These are phyloP conservation scores for Esox niger DNA, from an alignment of 2,113 vertebrate species.

Conservation along the genomic window DNA sequence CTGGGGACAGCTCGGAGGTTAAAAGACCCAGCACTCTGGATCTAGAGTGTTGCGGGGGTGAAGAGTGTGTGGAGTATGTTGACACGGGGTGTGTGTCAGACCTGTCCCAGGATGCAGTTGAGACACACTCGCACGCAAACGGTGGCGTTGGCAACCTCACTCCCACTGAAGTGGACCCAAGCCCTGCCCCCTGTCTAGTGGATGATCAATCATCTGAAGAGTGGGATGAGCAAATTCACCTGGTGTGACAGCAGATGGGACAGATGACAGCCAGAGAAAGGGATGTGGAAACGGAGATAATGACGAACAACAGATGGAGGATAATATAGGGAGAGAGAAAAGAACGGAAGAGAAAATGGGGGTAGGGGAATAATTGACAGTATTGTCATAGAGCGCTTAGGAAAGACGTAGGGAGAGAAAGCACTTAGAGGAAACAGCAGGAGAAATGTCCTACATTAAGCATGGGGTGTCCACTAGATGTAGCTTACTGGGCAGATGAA, in stretches of 20 bases:
- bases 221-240: conserved; percentile 90
- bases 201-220: conserved; percentile 66
- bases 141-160: conserved; percentile 21
- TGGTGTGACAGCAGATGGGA: conserved; percentile 74
- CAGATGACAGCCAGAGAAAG: conserved; percentile 1
- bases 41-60: conserved; percentile 26
- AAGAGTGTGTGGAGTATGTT: conserved; percentile 19
- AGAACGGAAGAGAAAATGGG: not conserved
- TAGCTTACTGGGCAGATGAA: not conserved
- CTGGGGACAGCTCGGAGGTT: conserved; percentile 6
- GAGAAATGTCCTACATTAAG: not conserved
- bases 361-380: not conserved
- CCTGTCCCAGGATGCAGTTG: conserved; percentile 63
- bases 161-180: conserved; percentile 65
- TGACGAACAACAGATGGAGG: not conserved
- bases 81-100: conserved; percentile 44
- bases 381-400: not conserved
- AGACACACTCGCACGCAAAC: conserved; percentile 37
- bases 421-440: conserved; percentile 1
- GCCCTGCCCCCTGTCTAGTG: conserved; percentile 45
- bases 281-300: conserved; percentile 4
- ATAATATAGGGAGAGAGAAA: not conserved
- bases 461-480: not conserved
- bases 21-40: conserved; percentile 44
- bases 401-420: no score